A percentile compares a stretch with the other conserved stretches of the same genome.
Conservation (phyloP, 2,797 vertebrate genomes). For the Petrocephalus schoutedeni region DNA sequence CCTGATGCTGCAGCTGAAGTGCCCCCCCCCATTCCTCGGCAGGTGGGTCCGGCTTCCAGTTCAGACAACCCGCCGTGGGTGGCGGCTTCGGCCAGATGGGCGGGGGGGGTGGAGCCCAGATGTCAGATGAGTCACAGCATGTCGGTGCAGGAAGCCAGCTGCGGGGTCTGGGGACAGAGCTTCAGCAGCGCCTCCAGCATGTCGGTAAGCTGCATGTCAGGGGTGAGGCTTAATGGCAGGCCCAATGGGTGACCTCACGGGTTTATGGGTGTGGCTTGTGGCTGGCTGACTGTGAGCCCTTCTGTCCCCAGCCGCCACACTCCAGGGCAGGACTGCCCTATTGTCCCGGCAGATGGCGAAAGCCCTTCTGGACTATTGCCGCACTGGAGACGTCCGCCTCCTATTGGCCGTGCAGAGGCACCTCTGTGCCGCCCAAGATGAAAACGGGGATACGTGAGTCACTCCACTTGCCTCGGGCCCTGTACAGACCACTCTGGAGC, state of each 20-base stretch:
- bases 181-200: slow-evolving; percentile 55
- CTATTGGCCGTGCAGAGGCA: slow-evolving; percentile 86
- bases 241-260: background rate
- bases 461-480: background rate
- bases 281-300: background rate
- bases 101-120: slow-evolving; percentile 63
- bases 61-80: slow-evolving; percentile 63
- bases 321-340: slow-evolving; percentile 63
- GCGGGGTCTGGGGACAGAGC: background rate
- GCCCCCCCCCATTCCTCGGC: slow-evolving; percentile 2
- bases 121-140: slow-evolving; percentile 42
- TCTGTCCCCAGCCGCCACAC: slow-evolving; percentile 57
- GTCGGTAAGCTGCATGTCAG: slow-evolving; percentile 43
- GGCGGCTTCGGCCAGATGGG: slow-evolving; percentile 59
- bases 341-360: slow-evolving; percentile 50
- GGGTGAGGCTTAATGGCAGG: background rate
- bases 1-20: background rate
- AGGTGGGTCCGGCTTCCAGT: slow-evolving; percentile 59
- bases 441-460: slow-evolving; percentile 93
- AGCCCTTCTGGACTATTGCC: slow-evolving; percentile 79
- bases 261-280: background rate
- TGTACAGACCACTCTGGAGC: background rate
- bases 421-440: slow-evolving; percentile 78
- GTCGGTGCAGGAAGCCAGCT: slow-evolving; percentile 29
- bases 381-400: slow-evolving; percentile 76